These are phyloP conservation scores for Bellardia pandia DNA, from an alignment of 2,888 invertebrate genomes.

Conservation along the genomic window DNA sequence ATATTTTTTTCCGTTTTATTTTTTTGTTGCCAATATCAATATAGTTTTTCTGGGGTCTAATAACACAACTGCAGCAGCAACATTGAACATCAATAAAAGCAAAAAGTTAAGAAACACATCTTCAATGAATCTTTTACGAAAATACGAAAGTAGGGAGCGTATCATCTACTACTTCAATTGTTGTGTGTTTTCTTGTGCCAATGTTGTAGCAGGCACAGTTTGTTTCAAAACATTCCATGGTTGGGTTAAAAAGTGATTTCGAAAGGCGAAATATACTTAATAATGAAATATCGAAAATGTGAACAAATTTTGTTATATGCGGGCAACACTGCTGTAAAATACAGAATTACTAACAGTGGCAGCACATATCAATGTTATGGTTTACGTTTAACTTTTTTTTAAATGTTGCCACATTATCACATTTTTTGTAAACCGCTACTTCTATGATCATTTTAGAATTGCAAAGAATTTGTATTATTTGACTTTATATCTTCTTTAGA, in stretches of 20 bases:
- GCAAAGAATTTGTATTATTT: no score
- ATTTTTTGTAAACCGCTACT: no score
- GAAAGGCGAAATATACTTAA: neutral
- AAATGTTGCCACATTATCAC: no score
- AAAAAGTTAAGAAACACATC: neutral
- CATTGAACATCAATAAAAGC: slow-evolving; percentile 1
- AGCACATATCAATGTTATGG: no score
- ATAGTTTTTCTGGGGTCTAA: slow-evolving; percentile 39
- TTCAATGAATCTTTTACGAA: slow-evolving; percentile 41
- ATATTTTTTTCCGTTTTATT: neutral
- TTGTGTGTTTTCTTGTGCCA: neutral
- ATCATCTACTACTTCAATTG: slow-evolving; percentile 23
- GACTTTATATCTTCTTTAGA: no score
- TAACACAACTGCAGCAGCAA: slow-evolving; percentile 13
- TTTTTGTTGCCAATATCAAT: slow-evolving; percentile 28
- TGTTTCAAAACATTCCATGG: slow-evolving; percentile 11
- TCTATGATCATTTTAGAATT: no score
- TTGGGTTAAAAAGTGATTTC: slow-evolving; percentile 19
- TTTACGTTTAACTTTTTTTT: no score
- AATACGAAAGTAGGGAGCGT: slow-evolving; percentile 62
- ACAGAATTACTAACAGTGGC: no score
- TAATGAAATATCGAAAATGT: no score
- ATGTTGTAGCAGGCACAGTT: slow-evolving; percentile 26
- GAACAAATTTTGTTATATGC: no score
- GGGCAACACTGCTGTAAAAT: no score